Base-by-base conservation (phyloP, 1,140 invertebrate genomes). In the Rhagoletis zephyria region DNA sequence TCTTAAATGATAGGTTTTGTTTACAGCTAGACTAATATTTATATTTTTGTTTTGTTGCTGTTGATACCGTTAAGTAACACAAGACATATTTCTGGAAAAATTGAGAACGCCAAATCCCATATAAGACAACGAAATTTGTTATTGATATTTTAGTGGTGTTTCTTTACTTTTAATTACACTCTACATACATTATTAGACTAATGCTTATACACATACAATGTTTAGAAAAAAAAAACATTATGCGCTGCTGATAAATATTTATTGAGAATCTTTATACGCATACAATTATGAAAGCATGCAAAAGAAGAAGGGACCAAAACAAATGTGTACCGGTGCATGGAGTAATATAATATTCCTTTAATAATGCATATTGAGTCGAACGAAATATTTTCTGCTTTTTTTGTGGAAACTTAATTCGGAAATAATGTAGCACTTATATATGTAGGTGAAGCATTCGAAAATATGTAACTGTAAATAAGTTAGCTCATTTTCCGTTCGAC, bases 1-100 rank as follows among this genome's bases (percentile, higher is more conserved):
- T 81, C 74, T 81, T 81, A 81, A 30, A 48, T 51, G 74, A 81
- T 81, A 81, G 16, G 45, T 81, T 30, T 81, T 81, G 74, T 81
- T 81, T 81, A 81, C 48, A 56, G 51, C 74, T 81, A 81, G 56
- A 56, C n/a, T 81, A 59, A 81, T 56, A 56, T 59, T 81, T 48
- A 16, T 81, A n/a, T 19, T 81, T 56, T 81, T 51, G 40, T 74
- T 56, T 51, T 45, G 19, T 70, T 70, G 4, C 10, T 45, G 42
- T 56, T 81, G 74, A 56, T 56, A 19, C 48, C 4, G 12, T 10
- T n/a, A 56, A 81, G 74, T 56, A 81, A n/a, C 16, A n/a, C 16
- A 30, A n/a, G 74, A 56, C 74, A 81, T 56, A 59, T 81, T 45
- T 81, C 19, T 30, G 74, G 6, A 81, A 81, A 81, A 56, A 81